These are phyloP conservation scores for Neodiprion lecontei DNA, from an alignment of 1,140 invertebrate species.

Conservation along the genomic window DNA sequence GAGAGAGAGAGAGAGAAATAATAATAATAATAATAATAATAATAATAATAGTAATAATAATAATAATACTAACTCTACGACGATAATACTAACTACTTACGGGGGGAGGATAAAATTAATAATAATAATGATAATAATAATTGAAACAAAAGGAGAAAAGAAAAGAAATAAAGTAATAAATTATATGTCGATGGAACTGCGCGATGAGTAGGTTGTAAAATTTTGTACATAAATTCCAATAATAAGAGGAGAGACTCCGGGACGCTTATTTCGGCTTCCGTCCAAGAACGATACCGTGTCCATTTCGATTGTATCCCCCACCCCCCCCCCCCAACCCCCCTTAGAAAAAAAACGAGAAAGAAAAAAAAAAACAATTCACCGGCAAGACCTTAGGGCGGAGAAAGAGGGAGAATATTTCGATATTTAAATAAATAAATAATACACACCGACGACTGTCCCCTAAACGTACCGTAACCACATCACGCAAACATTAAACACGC, in stretches of 20 bases:
- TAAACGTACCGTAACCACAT: background rate
- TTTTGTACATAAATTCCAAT: constrained; percentile 60
- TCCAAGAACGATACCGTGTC: background rate
- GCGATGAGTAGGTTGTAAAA: constrained; percentile 59
- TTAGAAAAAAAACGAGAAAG: constrained; percentile 28
- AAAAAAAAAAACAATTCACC: constrained; percentile 38
- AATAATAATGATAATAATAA: background rate
- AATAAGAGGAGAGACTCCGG: constrained; percentile 50
- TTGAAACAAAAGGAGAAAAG: constrained; percentile 36
- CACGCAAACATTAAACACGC: background rate
- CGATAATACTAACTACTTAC: too few species aligned
- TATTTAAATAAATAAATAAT: constrained; percentile 38
- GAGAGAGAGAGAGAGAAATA: constrained; percentile 6
- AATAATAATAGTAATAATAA: too few species aligned
- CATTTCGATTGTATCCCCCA: constrained; percentile 1
- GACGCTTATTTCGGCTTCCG: constrained; percentile 36
- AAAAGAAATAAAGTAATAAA: constrained; percentile 47
- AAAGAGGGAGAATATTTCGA: constrained; percentile 22
- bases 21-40: background rate
- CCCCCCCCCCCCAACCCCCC: constrained; percentile 6
- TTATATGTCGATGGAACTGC: constrained; percentile 60
- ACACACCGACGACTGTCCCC: background rate
- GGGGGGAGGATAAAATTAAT: too few species aligned
- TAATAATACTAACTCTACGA: too few species aligned
- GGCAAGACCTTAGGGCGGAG: background rate